Percentiles rank a stretch among this genome's conserved stretches.
Conservation (phyloP, 2,797 vertebrate genomes). For the Luscinia megarhynchos region DNA sequence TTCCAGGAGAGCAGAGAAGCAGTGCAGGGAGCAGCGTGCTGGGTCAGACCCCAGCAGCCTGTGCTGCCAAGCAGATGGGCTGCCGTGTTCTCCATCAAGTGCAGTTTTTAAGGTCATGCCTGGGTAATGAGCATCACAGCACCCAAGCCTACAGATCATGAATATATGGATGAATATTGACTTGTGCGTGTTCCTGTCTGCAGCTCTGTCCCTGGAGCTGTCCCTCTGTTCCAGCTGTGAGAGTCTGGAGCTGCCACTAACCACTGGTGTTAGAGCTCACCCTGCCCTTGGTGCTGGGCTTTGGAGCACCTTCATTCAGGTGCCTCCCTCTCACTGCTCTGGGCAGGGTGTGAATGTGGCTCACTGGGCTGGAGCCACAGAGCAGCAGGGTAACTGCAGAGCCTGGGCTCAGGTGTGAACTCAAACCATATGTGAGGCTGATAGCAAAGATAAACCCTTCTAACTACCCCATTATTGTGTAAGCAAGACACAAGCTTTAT, state of each 20-base stretch:
- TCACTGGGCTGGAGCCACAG: not conserved
- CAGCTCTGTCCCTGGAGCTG: not conserved
- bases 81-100: conserved; percentile 61
- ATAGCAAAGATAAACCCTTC: not conserved
- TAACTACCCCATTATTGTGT: not conserved
- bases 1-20: not conserved
- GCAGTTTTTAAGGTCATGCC: conserved; percentile 69
- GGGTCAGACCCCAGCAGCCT: conserved; percentile 53
- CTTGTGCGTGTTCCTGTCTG: not conserved
- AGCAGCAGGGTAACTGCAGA: not conserved
- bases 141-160: conserved; percentile 44
- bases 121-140: conserved; percentile 62
- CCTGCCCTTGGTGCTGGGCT: not conserved
- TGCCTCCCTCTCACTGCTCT: not conserved
- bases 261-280: not conserved
- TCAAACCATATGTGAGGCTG: not conserved
- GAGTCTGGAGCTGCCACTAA: not conserved
- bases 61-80: conserved; percentile 57
- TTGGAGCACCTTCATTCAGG: not conserved
- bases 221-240: not conserved
- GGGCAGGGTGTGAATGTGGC: not conserved
- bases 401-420: not conserved
- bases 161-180: conserved; percentile 68
- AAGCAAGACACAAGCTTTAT: not conserved
- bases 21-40: conserved; percentile 10